Conservation (phyloP, 2,888 invertebrate genomes). For the Operophtera brumata region DNA sequence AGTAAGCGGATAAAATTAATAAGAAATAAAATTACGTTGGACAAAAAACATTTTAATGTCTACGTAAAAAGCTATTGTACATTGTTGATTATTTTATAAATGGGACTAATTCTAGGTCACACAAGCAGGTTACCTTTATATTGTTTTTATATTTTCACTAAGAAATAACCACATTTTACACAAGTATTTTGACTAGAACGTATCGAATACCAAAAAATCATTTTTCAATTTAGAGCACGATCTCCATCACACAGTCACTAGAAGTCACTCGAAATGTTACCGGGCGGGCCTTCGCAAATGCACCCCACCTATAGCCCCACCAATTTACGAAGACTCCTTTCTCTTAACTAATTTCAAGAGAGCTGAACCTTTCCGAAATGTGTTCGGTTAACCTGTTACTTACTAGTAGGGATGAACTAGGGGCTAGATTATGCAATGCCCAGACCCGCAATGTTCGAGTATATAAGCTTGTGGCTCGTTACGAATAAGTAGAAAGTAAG, state of each 20-base stretch:
- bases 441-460: constrained; percentile 54
- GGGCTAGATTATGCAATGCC: constrained; percentile 70
- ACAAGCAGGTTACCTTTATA: too few species aligned
- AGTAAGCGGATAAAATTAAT: too few species aligned
- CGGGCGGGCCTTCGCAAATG: constrained; percentile 17
- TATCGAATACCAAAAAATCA: too few species aligned
- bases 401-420: constrained; percentile 69
- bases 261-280: constrained; percentile 10
- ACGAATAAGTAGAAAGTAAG: constrained; percentile 64
- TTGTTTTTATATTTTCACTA: too few species aligned
- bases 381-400: constrained; percentile 43
- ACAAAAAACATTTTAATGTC: too few species aligned
- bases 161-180: too few species aligned
- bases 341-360: constrained; percentile 28
- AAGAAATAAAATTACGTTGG: too few species aligned
- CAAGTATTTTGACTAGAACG: not conserved
- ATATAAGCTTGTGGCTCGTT: constrained; percentile 67
- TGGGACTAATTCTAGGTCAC: too few species aligned
- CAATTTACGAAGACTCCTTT: constrained; percentile 47
- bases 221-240: not conserved
- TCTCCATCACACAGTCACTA: not conserved
- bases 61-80: too few species aligned
- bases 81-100: too few species aligned
- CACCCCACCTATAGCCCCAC: constrained; percentile 63
- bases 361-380: constrained; percentile 55